These are phyloP conservation scores for Aulostomus chinensis DNA, from an alignment of 2,797 vertebrate genomes.

Conservation along the genomic window DNA sequence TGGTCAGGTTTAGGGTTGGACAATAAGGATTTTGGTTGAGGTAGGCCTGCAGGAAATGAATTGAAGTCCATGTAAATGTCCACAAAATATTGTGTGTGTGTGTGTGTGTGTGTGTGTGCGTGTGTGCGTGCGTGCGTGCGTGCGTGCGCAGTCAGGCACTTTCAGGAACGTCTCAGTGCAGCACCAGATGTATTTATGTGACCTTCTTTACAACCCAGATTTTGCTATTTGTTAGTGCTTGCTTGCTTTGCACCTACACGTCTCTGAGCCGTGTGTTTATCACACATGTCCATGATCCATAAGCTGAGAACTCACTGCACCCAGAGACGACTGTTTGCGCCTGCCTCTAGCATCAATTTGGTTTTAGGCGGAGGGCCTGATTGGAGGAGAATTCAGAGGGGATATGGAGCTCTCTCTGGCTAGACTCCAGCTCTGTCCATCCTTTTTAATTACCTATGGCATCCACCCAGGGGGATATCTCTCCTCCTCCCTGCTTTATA, in stretches of 20 bases:
- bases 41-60: too few species aligned
- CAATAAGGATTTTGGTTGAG: too few species aligned
- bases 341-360: conserved; percentile 54
- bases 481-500: conserved; percentile 41
- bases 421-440: conserved; percentile 73
- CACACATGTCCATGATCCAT: conserved; percentile 30
- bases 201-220: conserved; percentile 15
- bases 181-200: conserved; percentile 7
- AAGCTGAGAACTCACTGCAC: conserved; percentile 48
- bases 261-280: conserved; percentile 20
- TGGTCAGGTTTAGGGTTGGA: too few species aligned
- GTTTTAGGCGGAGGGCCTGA: conserved; percentile 59
- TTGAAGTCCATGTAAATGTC: too few species aligned
- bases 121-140: too few species aligned
- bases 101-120: too few species aligned
- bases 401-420: conserved; percentile 69
- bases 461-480: conserved; percentile 64
- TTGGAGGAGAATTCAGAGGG: conserved; percentile 66
- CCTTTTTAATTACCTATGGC: conserved; percentile 80
- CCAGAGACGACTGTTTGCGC: conserved; percentile 34
- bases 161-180: conserved; percentile 14
- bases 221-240: conserved; percentile 22
- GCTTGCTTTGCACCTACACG: conserved; percentile 14
- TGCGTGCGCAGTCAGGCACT: too few species aligned
- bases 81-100: too few species aligned